Evolutionary conservation across 64 coral and sea anemone species (phyloP).

Genomic region (Montipora sp.): DNA sequence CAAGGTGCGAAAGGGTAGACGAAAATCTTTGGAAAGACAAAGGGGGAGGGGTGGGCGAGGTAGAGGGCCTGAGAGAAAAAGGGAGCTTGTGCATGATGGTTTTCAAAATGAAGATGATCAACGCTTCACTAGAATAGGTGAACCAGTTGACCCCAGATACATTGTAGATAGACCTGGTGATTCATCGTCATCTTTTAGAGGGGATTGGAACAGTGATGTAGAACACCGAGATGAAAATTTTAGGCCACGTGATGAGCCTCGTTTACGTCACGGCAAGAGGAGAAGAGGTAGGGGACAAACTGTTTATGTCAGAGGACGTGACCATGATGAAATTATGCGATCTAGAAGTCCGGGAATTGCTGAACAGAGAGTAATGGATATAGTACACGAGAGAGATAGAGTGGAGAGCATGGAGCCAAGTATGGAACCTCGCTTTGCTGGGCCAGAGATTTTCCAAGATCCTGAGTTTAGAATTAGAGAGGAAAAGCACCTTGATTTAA

Average conservation of each 20-base stretch:
- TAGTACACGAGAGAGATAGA: constrained; percentile 2
- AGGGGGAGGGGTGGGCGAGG: constrained; percentile 30
- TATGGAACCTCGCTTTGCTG: background rate
- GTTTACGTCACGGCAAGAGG: background rate
- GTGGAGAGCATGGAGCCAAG: background rate
- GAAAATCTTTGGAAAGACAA: background rate
- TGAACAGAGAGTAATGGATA: constrained; percentile 19
- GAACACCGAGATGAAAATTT: constrained; percentile 17
- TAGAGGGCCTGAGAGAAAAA: constrained; percentile 27
- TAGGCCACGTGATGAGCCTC: background rate
- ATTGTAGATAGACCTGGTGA: background rate
- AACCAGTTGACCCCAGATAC: constrained; percentile 33
- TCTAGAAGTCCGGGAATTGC: constrained; percentile 4
- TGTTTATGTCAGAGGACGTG: constrained; percentile 38
- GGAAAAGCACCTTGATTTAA: constrained; percentile 10
- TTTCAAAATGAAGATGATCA: constrained; percentile 26
- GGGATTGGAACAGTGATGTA: constrained; percentile 9
- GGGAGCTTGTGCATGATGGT: background rate
- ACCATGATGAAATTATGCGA: constrained; percentile 24
- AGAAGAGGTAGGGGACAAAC: constrained; percentile 6
- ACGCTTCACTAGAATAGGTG: constrained; percentile 26
- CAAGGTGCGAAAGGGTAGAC: background rate
- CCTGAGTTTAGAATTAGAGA: constrained; percentile 1
- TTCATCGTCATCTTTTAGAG: background rate
- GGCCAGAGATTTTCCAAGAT: background rate